These are phyloP conservation scores for Argyresthia albistria DNA, from an alignment of 2,888 invertebrate species.

Conservation along the genomic window DNA sequence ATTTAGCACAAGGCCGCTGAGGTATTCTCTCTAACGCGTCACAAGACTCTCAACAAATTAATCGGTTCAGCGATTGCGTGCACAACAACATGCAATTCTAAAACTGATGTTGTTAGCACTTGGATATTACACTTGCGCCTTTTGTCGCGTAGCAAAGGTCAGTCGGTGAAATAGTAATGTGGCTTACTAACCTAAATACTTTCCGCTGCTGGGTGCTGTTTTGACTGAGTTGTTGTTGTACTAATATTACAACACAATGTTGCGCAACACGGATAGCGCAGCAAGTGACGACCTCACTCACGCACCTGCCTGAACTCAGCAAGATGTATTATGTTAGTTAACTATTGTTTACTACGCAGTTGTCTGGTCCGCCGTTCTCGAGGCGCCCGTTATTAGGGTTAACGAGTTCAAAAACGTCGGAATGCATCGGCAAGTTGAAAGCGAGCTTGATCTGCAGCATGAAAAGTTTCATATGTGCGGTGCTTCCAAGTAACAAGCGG, in stretches of 20 bases:
- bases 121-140: too few relatives aligned
- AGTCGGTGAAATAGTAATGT: neutral
- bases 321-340: too few relatives aligned
- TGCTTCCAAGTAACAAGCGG: too few relatives aligned
- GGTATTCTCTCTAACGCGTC: neutral
- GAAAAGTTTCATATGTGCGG: neutral
- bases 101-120: too few relatives aligned
- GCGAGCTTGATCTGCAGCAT: neutral
- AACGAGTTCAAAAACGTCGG: neutral
- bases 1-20: conserved; percentile 28
- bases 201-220: neutral
- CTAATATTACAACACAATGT: neutral
- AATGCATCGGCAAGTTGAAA: neutral
- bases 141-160: too few relatives aligned
- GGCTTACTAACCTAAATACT: neutral
- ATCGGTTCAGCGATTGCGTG: neutral
- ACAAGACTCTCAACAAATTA: neutral
- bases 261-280: neutral
- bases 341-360: neutral
- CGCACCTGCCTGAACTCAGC: neutral
- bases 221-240: neutral
- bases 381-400: neutral
- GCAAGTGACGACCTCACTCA: neutral
- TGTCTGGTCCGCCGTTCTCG: neutral
- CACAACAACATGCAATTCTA: too few relatives aligned